Conservation (phyloP, 1,140 invertebrate genomes). For the Papilio polytes region DNA sequence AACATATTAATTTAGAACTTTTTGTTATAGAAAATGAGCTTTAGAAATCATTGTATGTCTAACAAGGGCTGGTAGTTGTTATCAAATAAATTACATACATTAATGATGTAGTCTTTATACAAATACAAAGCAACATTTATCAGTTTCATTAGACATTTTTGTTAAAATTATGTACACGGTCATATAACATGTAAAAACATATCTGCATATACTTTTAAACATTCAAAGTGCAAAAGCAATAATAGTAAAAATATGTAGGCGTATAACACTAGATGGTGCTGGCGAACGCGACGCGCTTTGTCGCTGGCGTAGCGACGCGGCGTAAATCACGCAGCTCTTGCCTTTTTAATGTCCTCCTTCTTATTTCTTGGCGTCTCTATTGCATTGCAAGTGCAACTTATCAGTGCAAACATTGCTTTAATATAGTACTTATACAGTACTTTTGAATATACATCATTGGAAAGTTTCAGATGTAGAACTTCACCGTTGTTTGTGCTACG, state of each 20-base stretch:
- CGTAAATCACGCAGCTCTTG: slow-evolving; percentile 63
- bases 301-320: slow-evolving; percentile 53
- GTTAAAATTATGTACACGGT: too few relatives aligned
- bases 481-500: too few relatives aligned
- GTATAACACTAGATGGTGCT: slow-evolving; percentile 35
- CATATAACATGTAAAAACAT: too few relatives aligned
- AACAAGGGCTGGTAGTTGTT: slow-evolving; percentile 11
- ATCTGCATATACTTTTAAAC: slow-evolving; percentile 29
- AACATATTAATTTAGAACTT: slow-evolving; percentile 82
- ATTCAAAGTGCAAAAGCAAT: slow-evolving; percentile 48
- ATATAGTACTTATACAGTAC: slow-evolving; percentile 27
- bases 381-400: slow-evolving; percentile 53
- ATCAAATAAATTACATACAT: background rate
- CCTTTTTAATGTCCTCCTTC: slow-evolving; percentile 54
- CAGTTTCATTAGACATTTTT: too few relatives aligned
- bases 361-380: slow-evolving; percentile 62
- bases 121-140: background rate
- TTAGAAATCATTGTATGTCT: slow-evolving; percentile 57
- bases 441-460: background rate
- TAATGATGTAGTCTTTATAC: background rate
- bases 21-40: slow-evolving; percentile 74
- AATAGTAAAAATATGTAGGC: slow-evolving; percentile 61
- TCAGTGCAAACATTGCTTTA: slow-evolving; percentile 45
- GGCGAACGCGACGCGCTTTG: slow-evolving; percentile 38
- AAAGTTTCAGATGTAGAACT: background rate